Evolutionary conservation across 1,140 invertebrate species (phyloP).

Genomic region (Pissodes strobi): DNA sequence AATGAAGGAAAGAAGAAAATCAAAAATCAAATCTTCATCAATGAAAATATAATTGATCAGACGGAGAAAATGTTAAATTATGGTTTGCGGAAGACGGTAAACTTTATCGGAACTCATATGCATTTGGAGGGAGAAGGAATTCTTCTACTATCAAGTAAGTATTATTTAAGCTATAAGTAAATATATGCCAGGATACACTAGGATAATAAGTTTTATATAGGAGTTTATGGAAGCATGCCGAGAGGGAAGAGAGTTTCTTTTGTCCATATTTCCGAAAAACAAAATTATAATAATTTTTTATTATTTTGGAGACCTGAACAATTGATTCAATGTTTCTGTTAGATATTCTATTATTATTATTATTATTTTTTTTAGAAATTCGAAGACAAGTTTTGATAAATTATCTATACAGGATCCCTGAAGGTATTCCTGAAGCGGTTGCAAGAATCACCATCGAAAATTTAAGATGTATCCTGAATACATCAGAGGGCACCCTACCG

Average conservation of each 20-base stretch:
- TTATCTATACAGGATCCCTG: background rate
- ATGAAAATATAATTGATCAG: background rate
- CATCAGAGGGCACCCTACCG: background rate
- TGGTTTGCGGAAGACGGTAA: background rate
- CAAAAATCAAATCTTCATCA: background rate
- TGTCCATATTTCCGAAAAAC: background rate
- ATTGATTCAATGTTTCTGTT: background rate
- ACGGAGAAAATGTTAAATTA: background rate
- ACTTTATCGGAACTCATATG: background rate
- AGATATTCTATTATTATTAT: background rate
- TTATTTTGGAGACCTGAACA: background rate
- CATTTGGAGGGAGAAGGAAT: constrained; percentile 2
- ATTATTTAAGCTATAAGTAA: background rate
- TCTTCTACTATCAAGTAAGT: constrained; percentile 1
- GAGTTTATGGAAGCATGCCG: no score
- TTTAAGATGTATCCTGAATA: background rate
- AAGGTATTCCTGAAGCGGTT: no score
- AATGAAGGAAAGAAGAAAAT: background rate
- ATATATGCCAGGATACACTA: background rate
- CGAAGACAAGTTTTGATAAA: background rate
- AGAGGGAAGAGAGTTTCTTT: background rate
- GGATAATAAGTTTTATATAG: no score
- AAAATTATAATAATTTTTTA: background rate
- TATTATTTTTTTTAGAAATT: background rate
- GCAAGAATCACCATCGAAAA: background rate